These are phyloP conservation scores for Octopus sinensis DNA, from an alignment of 1,140 invertebrate species.

Conservation along the genomic window DNA sequence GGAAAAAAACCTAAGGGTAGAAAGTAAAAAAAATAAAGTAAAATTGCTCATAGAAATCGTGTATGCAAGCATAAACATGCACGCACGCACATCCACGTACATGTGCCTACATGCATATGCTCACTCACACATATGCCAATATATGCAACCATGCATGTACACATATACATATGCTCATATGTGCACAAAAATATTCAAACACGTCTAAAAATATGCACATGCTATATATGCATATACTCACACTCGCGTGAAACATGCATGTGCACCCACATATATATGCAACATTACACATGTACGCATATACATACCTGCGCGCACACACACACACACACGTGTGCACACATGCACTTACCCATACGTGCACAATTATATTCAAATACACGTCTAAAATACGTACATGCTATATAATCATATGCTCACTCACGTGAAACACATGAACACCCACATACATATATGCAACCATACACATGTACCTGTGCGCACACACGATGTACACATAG, in stretches of 20 bases:
- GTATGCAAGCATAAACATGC: not conserved
- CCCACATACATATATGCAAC: too few relatives aligned
- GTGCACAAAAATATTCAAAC: too few relatives aligned
- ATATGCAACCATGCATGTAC: not conserved
- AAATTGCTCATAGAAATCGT: not conserved
- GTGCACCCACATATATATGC: not conserved
- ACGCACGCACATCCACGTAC: not conserved
- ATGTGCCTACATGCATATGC: not conserved
- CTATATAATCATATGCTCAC: too few relatives aligned
- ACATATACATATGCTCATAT: too few relatives aligned
- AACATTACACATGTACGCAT: too few relatives aligned
- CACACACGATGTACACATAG: too few relatives aligned
- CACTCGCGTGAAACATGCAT: not conserved
- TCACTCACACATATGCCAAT: not conserved
- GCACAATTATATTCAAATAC: too few relatives aligned
- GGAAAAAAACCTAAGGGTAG: not conserved
- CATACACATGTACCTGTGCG: too few relatives aligned
- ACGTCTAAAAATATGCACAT: not conserved
- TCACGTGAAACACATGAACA: too few relatives aligned
- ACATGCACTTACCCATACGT: too few relatives aligned
- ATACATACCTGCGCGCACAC: too few relatives aligned
- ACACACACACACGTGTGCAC: not conserved
- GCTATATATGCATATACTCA: not conserved
- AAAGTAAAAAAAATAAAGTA: not conserved
- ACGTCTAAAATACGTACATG: too few relatives aligned